Percentiles rank a stretch among this genome's conserved stretches.
Conservation (phyloP, 2,888 invertebrate genomes). For the Cantharis flavilabris region DNA sequence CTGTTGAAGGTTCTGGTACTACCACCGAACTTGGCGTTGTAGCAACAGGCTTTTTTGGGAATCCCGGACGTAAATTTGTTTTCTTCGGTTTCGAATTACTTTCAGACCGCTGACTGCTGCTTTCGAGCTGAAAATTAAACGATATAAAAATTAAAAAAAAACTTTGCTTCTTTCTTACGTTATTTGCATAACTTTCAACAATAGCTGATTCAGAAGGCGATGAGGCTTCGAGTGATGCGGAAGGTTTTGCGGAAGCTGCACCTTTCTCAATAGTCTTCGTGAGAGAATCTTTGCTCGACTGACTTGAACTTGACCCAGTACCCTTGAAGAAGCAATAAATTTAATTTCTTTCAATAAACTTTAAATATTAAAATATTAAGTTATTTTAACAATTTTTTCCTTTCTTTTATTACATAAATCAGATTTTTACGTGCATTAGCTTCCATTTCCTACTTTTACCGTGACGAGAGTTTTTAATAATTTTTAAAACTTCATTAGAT, state of each 20-base stretch:
- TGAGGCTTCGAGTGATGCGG: constrained; percentile 31
- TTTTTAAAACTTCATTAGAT: neutral
- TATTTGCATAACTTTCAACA: constrained; percentile 1
- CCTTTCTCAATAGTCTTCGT: constrained; percentile 40
- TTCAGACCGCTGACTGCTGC: neutral
- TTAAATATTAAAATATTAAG: neutral
- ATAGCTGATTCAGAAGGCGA: neutral
- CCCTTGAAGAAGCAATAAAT: constrained; percentile 9
- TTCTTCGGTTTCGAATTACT: neutral
- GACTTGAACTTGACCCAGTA: constrained; percentile 44
- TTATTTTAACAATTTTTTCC: neutral
- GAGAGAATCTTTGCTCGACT: constrained; percentile 34
- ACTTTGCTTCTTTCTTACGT: constrained; percentile 1
- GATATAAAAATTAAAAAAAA: neutral
- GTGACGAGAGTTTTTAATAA: neutral
- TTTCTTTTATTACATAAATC: neutral
- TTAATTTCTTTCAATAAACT: neutral
- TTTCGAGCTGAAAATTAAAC: neutral
- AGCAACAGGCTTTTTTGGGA: neutral
- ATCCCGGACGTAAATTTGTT: neutral
- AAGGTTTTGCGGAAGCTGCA: constrained; percentile 37
- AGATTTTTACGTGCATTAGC: neutral
- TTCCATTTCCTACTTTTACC: neutral
- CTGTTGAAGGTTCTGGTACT: neutral
- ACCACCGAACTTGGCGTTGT: neutral